A percentile compares a stretch with the other conserved stretches of the same genome.
phyloP scores from a whole-genome alignment of 2,797 vertebrate genomes.

The Arctocebus calabarensis region DNA sequence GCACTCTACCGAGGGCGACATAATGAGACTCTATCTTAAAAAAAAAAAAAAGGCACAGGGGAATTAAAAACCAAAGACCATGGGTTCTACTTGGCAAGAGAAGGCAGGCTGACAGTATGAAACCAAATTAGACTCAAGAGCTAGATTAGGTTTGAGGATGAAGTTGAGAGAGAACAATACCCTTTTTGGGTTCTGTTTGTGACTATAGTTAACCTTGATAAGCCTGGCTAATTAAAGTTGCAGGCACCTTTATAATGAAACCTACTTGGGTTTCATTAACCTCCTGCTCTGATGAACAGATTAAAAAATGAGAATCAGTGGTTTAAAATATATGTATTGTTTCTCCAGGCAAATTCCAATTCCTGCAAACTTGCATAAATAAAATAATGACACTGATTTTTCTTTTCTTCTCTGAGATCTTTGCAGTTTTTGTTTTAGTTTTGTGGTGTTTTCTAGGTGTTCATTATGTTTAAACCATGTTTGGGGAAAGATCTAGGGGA shows the following conservation, averaged over 20 bases:
- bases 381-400: background rate
- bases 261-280: background rate
- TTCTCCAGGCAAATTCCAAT: background rate
- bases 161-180: background rate
- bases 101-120: background rate
- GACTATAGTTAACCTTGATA: background rate
- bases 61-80: background rate
- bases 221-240: background rate
- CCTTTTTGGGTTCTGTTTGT: background rate
- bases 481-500: constrained; percentile 15
- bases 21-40: too few species aligned
- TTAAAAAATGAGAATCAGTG: background rate
- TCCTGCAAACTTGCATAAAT: background rate
- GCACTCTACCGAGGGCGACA: too few species aligned
- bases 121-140: background rate
- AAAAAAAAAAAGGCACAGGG: background rate
- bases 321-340: background rate
- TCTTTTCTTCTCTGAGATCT: background rate
- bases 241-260: background rate
- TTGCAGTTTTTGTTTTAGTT: background rate
- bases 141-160: background rate
- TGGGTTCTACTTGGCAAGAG: background rate
- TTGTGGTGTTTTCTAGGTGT: constrained; percentile 36
- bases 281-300: constrained; percentile 6
- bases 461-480: constrained; percentile 52